These are phyloP conservation scores for Metridium senile DNA, from an alignment of 92 coral and sea anemone species.

Conservation along the genomic window DNA sequence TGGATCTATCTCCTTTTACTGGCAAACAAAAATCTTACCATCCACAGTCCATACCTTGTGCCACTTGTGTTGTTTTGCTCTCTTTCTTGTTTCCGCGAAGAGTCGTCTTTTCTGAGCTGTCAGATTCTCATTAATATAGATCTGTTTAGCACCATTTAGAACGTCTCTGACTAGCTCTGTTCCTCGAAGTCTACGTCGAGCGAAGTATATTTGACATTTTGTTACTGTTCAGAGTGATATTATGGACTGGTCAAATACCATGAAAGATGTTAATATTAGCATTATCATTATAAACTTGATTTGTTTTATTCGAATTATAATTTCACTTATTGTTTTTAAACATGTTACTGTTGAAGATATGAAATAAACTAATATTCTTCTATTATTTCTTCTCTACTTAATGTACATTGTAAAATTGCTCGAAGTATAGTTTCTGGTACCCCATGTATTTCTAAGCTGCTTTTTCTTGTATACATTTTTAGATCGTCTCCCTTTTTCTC, in stretches of 20 bases:
- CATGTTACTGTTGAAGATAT: too few species aligned
- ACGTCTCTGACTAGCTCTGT: neutral
- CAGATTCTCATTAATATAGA: conserved; percentile 16
- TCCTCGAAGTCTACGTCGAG: neutral
- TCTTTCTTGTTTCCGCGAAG: conserved; percentile 7
- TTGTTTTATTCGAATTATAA: too few species aligned
- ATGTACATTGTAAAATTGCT: too few species aligned
- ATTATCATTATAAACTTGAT: too few species aligned
- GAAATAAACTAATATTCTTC: too few species aligned
- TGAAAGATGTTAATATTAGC: too few species aligned
- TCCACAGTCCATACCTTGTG: conserved; percentile 4
- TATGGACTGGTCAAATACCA: too few species aligned
- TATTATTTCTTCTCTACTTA: too few species aligned
- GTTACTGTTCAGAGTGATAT: too few species aligned
- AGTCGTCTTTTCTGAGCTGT: conserved; percentile 12
- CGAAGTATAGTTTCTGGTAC: conserved; percentile 13
- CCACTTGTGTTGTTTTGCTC: conserved; percentile 13
- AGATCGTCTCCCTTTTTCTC: neutral
- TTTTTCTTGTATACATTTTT: conserved; percentile 14
- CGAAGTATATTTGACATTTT: neutral
- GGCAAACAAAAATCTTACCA: neutral
- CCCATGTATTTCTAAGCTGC: conserved; percentile 1
- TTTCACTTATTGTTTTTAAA: too few species aligned
- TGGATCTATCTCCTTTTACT: neutral
- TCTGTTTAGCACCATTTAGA: conserved; percentile 5